These are phyloP conservation scores for Poecilia latipinna DNA, from an alignment of 2,113 vertebrate genomes.

Conservation along the genomic window DNA sequence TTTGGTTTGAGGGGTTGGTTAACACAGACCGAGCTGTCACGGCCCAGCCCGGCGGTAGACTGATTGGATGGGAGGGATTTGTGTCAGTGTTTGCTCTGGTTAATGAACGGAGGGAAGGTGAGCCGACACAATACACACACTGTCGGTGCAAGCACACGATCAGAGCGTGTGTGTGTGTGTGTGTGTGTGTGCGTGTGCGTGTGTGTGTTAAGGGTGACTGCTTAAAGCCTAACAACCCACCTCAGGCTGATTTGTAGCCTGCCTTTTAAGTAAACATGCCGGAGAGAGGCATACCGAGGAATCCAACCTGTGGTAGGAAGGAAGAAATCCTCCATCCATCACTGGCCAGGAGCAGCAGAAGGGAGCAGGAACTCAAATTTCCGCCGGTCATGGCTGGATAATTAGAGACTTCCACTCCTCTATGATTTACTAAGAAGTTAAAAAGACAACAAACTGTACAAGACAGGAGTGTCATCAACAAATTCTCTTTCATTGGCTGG, in stretches of 20 bases:
- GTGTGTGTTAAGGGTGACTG: conserved; percentile 48
- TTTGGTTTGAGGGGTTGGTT: conserved; percentile 22
- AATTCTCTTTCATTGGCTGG: neutral
- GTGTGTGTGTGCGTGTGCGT: conserved; percentile 16
- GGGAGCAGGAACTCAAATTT: conserved; percentile 9
- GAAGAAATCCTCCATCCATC: conserved; percentile 59
- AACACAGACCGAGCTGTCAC: conserved; percentile 44
- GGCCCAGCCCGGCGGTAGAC: conserved; percentile 47
- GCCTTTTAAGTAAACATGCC: conserved; percentile 76
- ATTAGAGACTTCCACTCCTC: conserved; percentile 26
- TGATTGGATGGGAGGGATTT: conserved; percentile 62
- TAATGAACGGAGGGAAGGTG: conserved; percentile 76
- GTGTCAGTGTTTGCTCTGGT: conserved; percentile 71
- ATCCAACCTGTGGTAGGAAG: conserved; percentile 59
- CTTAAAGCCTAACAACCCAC: conserved; percentile 63
- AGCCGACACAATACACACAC: conserved; percentile 58
- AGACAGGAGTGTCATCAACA: neutral
- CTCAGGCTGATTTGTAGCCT: conserved; percentile 80
- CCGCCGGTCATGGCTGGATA: conserved; percentile 1
- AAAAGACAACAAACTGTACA: neutral
- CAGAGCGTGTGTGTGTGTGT: conserved; percentile 30
- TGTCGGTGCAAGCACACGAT: conserved; percentile 35
- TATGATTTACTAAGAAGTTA: neutral
- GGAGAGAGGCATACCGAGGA: conserved; percentile 42
- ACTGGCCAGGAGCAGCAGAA: conserved; percentile 29